These are phyloP conservation scores for Tragelaphus strepsiceros DNA, from an alignment of 2,113 vertebrate genomes.

Conservation along the genomic window DNA sequence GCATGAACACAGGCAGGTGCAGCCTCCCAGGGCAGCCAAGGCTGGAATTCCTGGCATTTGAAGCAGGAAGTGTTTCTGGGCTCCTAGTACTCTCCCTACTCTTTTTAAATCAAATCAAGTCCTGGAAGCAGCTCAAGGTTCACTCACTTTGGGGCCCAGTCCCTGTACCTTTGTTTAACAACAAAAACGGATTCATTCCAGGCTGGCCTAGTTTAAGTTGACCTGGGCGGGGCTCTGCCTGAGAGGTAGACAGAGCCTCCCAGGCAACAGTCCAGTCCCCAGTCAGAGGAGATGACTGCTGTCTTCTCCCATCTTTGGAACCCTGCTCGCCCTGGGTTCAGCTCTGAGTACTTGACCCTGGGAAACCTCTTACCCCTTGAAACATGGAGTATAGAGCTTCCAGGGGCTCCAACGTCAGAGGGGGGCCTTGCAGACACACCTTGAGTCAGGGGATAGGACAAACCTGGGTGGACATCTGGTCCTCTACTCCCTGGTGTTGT, in stretches of 20 bases:
- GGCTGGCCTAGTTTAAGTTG: neutral
- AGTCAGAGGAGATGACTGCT: neutral
- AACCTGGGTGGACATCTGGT: neutral
- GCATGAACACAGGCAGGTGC: neutral
- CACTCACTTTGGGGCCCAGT: neutral
- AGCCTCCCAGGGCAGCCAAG: neutral
- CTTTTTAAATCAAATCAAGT: neutral
- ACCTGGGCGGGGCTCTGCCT: neutral
- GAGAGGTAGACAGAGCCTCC: neutral
- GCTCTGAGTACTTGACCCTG: neutral
- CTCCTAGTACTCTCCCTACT: neutral
- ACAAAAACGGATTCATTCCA: neutral
- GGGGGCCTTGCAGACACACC: neutral
- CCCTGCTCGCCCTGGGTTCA: neutral
- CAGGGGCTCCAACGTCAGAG: neutral
- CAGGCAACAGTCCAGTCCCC: neutral
- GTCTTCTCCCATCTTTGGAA: neutral
- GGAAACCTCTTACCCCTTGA: fast-evolving
- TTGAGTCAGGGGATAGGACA: neutral
- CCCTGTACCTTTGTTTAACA: neutral
- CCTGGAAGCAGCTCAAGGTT: neutral
- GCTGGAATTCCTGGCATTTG: neutral
- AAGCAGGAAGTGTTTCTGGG: neutral
- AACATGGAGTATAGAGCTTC: neutral
- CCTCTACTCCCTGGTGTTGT: neutral